Evolutionary conservation across 2,888 invertebrate genomes (phyloP), one percentile per base, ranked within the genome.

Genomic region (Dolichopus griseipennis): DNA sequence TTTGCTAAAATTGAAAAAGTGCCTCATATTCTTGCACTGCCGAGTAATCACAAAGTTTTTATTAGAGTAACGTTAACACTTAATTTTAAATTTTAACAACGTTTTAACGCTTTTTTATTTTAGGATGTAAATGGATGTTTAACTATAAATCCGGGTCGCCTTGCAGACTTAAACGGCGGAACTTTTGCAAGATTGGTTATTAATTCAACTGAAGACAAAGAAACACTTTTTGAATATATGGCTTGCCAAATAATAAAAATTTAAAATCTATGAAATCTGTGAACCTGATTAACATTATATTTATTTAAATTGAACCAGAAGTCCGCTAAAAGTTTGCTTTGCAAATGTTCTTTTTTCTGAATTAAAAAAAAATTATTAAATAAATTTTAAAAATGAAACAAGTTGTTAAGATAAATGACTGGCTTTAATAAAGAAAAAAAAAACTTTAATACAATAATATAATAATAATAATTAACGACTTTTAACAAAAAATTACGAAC

Each of bases 41-140:
- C 96, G 0, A 95, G 95, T 5, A 90, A 91, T 78, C 87, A 95
- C 74, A 86, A 90, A 77, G 87, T 89, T 79, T 96, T 94, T 76
- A 83, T 91, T 66, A 91, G 92, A 84, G 91, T 91, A 79, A 10
- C 1, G 20, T 10, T 64, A 18, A 21, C 1, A 61, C 52, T 69
- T 21, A 61, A 22, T 65, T 65, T 64, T 21, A 18, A 65, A 18
- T 63, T 65, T 67, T 69, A n/a, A n/a, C 27, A 63, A 33, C 15
- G 52, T 67, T 65, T 69, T 66, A 43, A 66, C 2, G 52, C 71
- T 70, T 66, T 70, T 70, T 70, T 71, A 74, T 84, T 85, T 18
- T 83, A 93, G 90, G 86, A 90, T 73, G 85, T 93, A 22, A 86
- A 89, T 74, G 90, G 89, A 1, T 91, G 91, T 74, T 83, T 93